phyloP scores from a whole-genome alignment of 2,797 vertebrate genomes.

The Notoglanidium macrostoma region DNA sequence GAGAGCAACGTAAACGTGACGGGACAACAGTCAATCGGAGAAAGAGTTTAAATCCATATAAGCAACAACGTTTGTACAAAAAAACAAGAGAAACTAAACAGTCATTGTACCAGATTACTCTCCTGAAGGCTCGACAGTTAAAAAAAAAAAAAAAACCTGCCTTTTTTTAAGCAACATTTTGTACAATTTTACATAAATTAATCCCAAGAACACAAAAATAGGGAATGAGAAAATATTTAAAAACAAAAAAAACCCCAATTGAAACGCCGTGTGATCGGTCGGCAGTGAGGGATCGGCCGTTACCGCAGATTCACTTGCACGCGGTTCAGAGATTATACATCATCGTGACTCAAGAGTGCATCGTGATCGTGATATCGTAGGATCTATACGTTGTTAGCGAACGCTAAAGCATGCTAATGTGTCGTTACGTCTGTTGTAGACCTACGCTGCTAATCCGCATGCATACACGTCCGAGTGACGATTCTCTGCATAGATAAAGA shows the following conservation, averaged over 20 bases:
- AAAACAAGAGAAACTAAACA: constrained; percentile 65
- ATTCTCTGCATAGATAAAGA: constrained; percentile 50
- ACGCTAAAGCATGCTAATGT: constrained; percentile 14
- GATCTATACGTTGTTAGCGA: not conserved
- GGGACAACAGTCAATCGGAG: constrained; percentile 71
- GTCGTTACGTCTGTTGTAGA: not conserved
- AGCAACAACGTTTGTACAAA: constrained; percentile 67
- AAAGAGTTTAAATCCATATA: not conserved
- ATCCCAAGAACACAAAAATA: constrained; percentile 32
- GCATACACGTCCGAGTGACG: constrained; percentile 2
- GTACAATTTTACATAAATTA: constrained; percentile 64
- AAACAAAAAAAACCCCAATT: not conserved
- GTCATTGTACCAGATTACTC: constrained; percentile 72
- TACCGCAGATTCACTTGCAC: not conserved
- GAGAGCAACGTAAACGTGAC: constrained; percentile 62
- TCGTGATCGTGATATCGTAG: constrained; percentile 3
- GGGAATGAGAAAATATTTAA: constrained; percentile 45
- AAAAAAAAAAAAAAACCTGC: constrained; percentile 60
- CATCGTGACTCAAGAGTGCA: not conserved
- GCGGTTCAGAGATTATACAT: not conserved
- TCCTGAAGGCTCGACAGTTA: constrained; percentile 74
- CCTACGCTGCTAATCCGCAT: constrained; percentile 12
- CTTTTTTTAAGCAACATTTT: constrained; percentile 73
- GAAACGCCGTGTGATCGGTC: not conserved
- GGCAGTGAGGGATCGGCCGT: constrained; percentile 4